Percentiles rank a stretch among this genome's conserved stretches.
These are phyloP conservation scores for Lamprotornis superbus DNA, from an alignment of 2,113 vertebrate genomes.

Conservation along the genomic window DNA sequence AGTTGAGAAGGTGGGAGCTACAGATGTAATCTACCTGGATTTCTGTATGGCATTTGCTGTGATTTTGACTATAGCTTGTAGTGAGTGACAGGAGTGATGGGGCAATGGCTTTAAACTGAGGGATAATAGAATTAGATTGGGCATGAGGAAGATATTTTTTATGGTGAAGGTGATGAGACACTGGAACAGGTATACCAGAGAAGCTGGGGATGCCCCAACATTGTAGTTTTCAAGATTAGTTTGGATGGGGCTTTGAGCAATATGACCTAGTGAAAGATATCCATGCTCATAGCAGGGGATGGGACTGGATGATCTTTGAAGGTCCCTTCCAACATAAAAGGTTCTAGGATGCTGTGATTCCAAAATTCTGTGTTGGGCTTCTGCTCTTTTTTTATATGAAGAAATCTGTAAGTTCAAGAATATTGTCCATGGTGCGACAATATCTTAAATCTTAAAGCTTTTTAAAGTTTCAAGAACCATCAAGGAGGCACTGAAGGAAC, in stretches of 20 bases:
- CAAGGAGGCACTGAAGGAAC: not conserved
- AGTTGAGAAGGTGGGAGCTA: not conserved
- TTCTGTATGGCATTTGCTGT: not conserved
- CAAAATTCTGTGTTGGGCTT: not conserved
- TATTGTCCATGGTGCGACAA: not conserved
- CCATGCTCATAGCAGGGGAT: not conserved
- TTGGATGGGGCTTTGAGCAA: not conserved
- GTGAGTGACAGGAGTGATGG: not conserved
- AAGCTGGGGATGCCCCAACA: not conserved
- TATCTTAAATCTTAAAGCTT: not conserved
- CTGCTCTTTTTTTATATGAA: not conserved
- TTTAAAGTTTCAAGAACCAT: not conserved
- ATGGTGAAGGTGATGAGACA: not conserved
- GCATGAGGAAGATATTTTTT: not conserved
- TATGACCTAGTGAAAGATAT: not conserved
- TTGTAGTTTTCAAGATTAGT: not conserved
- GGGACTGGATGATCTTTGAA: not conserved
- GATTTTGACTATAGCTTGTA: not conserved
- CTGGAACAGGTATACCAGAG: not conserved
- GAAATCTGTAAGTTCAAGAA: not conserved
- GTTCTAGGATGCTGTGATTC: not conserved
- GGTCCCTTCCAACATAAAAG: fast-evolving
- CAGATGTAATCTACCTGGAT: not conserved
- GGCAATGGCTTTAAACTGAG: not conserved
- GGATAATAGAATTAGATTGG: not conserved